A percentile compares a stretch with the other conserved stretches of the same genome.
phyloP scores from a whole-genome alignment of 2,888 invertebrate species.

The Caenorhabditis becei region DNA sequence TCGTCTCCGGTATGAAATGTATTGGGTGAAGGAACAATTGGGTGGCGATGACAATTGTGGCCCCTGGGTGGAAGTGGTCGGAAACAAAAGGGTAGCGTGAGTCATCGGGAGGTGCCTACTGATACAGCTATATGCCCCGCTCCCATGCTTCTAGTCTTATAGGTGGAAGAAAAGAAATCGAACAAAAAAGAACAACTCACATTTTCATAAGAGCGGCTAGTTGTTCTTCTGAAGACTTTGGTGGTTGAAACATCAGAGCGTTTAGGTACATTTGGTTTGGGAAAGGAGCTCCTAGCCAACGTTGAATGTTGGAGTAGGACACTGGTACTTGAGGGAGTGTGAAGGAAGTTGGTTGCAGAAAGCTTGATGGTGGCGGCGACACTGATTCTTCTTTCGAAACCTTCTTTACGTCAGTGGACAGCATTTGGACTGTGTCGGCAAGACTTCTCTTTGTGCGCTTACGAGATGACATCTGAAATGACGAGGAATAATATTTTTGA shows the following conservation, averaged over 20 bases:
- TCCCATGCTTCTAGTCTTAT: not conserved
- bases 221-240: slow-evolving; percentile 35
- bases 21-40: slow-evolving; percentile 18
- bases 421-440: slow-evolving; percentile 56
- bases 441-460: slow-evolving; percentile 50
- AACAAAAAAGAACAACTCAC: slow-evolving; percentile 44
- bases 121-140: slow-evolving; percentile 37
- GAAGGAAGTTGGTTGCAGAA: not conserved
- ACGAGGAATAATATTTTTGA: not conserved
- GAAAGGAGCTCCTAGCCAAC: slow-evolving; percentile 41
- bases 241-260: slow-evolving; percentile 14
- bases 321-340: slow-evolving; percentile 17
- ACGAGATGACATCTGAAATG: slow-evolving; percentile 39
- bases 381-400: slow-evolving; percentile 10
- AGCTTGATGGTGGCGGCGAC: slow-evolving; percentile 14
- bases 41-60: slow-evolving; percentile 23
- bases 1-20: slow-evolving; percentile 13
- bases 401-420: slow-evolving; percentile 25
- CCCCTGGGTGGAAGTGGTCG: slow-evolving; percentile 19
- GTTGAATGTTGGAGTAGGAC: slow-evolving; percentile 20
- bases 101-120: slow-evolving; percentile 47
- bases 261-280: slow-evolving; percentile 28
- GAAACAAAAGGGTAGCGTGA: slow-evolving; percentile 41
- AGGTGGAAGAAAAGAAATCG: slow-evolving; percentile 1
- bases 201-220: slow-evolving; percentile 44